Base-by-base conservation (phyloP, 2,888 invertebrate genomes). In the Ennomos erosarius region DNA sequence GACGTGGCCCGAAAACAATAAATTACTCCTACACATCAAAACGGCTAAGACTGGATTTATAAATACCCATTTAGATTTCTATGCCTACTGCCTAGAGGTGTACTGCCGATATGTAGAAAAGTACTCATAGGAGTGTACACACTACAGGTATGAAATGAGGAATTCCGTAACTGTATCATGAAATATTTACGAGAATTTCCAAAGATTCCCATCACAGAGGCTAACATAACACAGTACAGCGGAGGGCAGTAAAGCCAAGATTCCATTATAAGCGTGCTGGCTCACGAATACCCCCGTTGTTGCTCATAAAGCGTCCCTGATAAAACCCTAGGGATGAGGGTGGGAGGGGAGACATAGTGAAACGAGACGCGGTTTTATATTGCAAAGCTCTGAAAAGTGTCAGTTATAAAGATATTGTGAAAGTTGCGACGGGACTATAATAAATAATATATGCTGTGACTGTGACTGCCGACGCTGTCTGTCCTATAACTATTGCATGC, bases 301-400 rank as follows among this genome's bases (percentile, higher is more conserved):
- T 74, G 79, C 78, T 77, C 81, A 82, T 81, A 84, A 82, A 85
- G 77, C 78, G 76, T 68, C 70, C 59, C 73, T 78, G 82, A 83
- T 84, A 81, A 84, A 83, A 74, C 78, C 78, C 77, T 74, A 61
- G 60, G 78, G 77, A 78, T 70, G 69, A 73, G 65, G 62, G 67
- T 59, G 59, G 62, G 64, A 50, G 60, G 60, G 68, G 63, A 62
- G 70, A 62, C 60, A 67, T 55, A 60, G 54, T 52, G 55, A 53
- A 59, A 47, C 40, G 55, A 61, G 55, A 63, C 51, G 59, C 56
- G 64, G 65, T 65, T 65, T 53, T 59, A 59, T 60, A 59, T 60
- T 64, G 65, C 62, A 51, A 65, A 67, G 58, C 69, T 65, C 59
- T 54, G 60, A 65, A 64, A 68, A 60, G 64, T 69, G 69, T 65